Evolutionary conservation across 1,140 invertebrate genomes (phyloP), one percentile per base, ranked within the genome.

Genomic region (Drosophila parvula): DNA sequence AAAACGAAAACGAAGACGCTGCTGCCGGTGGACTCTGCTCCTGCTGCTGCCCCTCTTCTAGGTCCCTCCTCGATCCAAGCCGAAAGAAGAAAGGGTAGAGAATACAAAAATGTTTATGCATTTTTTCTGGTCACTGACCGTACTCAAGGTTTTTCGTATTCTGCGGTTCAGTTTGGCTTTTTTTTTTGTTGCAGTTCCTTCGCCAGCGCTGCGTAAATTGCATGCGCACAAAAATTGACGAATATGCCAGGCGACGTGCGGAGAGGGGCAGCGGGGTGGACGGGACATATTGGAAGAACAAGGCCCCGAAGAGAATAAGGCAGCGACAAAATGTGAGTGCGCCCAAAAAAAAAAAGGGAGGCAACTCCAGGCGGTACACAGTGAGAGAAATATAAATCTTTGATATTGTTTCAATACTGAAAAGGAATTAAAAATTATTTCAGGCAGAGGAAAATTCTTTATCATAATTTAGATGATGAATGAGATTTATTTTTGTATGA

Each of bases 141-240:
- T 89, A 89, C 84, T 89, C 84, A 88, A 88, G 84, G 84, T 89
- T 88, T 88, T 88, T 88, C 84, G 84, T 88, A 88, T 88, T 89
- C 79, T 88, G 79, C 62, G 65, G 65, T 69, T 69, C 65, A 53
- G 65, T 69, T 69, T 69, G 62, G 65, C 36, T 63, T 34, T 34
- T 63, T 28, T 67, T 32, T 50, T 65, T 38, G 53, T n/a, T 45
- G 53, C 68, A 50, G 65, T 78, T 82, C 70, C 83, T 79, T 77
- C 60, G 41, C 61, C 22, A 22, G 53, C 55, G 79, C 83, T 86
- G 83, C 83, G 84, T 88, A 88, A 88, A 88, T 88, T 89, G 84
- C 84, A 88, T 83, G 84, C 80, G 80, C 84, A 88, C 84, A 88
- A 88, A 88, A 88, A 86, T 86, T 86, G 83, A 86, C 83, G 83